A percentile compares a stretch with the other conserved stretches of the same genome.
phyloP scores from a whole-genome alignment of 1,140 invertebrate species.

The Mercenaria mercenaria region DNA sequence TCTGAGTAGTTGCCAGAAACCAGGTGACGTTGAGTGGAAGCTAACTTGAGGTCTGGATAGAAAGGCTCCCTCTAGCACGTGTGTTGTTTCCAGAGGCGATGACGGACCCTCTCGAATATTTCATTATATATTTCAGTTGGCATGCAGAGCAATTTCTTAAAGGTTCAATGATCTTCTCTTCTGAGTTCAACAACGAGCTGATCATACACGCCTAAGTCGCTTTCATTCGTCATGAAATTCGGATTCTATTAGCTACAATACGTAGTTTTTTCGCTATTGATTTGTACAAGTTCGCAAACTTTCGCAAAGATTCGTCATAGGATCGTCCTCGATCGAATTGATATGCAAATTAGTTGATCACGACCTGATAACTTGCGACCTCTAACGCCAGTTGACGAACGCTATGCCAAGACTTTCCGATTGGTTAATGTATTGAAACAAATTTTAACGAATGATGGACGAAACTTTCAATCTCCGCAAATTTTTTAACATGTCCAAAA shows the following conservation, averaged over 20 bases:
- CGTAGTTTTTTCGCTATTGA: constrained; percentile 40
- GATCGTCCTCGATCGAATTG: constrained; percentile 20
- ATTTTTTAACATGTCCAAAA: constrained; percentile 56
- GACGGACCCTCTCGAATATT: no score
- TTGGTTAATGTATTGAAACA: constrained; percentile 53
- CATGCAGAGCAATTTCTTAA: constrained; percentile 41
- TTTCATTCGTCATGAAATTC: constrained; percentile 37
- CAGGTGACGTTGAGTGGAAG: constrained; percentile 57
- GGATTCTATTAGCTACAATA: constrained; percentile 50
- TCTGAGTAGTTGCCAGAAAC: constrained; percentile 66
- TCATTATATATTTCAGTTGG: constrained; percentile 41
- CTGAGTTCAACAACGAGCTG: neutral
- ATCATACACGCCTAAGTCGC: neutral
- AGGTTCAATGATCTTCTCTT: constrained; percentile 43
- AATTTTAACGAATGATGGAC: no score
- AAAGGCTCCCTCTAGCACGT: no score
- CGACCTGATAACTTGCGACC: no score
- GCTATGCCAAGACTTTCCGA: constrained; percentile 53
- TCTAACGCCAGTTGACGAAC: no score
- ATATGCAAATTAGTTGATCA: no score
- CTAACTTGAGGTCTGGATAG: constrained; percentile 55
- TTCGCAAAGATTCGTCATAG: constrained; percentile 47
- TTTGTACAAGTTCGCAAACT: constrained; percentile 45
- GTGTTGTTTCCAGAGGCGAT: no score
- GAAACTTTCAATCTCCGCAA: constrained; percentile 43